Evolutionary conservation across 2,888 invertebrate genomes (phyloP), one percentile per base, ranked within the genome.

Genomic region (Plagodis dolabraria): DNA sequence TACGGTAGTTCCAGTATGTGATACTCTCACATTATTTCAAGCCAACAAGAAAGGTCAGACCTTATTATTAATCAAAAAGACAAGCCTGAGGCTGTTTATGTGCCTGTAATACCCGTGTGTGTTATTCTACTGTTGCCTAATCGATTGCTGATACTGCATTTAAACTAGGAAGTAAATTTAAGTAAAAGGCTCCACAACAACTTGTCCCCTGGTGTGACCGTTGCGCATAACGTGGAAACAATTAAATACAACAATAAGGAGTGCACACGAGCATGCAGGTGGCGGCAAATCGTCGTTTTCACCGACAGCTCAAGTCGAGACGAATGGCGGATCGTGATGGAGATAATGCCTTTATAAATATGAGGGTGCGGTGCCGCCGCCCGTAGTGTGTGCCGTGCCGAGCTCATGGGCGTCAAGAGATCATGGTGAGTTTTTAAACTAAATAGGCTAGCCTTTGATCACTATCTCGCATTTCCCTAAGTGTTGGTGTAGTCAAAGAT

Each of bases 201-300:
- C 5, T 5, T 5, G 36, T 8, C 36, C 7, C 36, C 8, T 36
- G 36, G 36, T 8, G 36, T 36, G 36, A 36, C 36, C n/a, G 70
- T 79, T 76, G 71, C 76, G 71, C 66, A 72, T 61, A 63, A 80
- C 77, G 68, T 77, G 77, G 80, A 78, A 80, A 74, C 67, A 69
- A 79, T 80, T 80, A 80, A 55, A 6, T 34, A 46, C 44, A 53
- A 69, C 67, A 69, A 67, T 67, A 57, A 61, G 58, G 58, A 57
- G 56, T 63, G 60, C 64, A 60, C 68, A 63, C 70, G 71, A 63
- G 70, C 69, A 64, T 61, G 69, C 69, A 65, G 51, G 63, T 60
- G 60, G 68, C 76, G 77, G 80, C 74, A 82, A 82, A 82, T 81
- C 74, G 70, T 0, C 64, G 69, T 76, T 78, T 76, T 79, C 79